Conservation (phyloP, 2,113 vertebrate genomes). For the Pundamilia nyererei region DNA sequence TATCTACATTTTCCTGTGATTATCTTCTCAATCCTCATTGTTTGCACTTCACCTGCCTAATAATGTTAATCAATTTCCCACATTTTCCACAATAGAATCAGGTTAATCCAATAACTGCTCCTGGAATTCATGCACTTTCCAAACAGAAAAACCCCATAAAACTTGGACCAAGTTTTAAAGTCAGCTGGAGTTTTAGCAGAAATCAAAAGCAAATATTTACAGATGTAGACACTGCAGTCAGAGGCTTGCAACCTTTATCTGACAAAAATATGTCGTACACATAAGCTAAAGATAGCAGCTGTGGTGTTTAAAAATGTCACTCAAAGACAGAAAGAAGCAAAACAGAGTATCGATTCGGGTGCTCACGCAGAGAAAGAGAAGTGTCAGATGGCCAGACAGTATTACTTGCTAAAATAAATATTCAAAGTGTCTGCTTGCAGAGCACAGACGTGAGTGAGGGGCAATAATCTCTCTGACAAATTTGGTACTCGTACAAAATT, state of each 20-base stretch:
- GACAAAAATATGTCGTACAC: background rate
- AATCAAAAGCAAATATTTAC: background rate
- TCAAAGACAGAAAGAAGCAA: background rate
- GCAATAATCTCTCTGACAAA: background rate
- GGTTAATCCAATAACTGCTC: background rate
- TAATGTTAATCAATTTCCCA: background rate
- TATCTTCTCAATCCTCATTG: background rate
- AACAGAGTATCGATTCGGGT: background rate
- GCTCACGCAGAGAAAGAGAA: background rate
- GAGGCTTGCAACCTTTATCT: background rate
- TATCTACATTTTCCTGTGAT: background rate
- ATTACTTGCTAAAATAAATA: background rate
- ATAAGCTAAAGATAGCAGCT: background rate
- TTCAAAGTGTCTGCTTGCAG: background rate
- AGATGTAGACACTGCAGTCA: background rate
- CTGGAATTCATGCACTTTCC: background rate
- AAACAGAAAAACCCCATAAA: background rate
- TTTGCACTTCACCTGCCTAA: background rate
- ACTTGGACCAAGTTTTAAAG: background rate
- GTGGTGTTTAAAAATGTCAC: background rate
- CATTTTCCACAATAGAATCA: background rate
- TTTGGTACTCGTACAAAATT: background rate
- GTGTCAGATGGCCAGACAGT: too few relatives aligned
- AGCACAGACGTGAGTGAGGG: background rate
- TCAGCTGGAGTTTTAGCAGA: background rate